Conservation (phyloP, 1,140 invertebrate genomes). For the Sarcophaga bullata region DNA sequence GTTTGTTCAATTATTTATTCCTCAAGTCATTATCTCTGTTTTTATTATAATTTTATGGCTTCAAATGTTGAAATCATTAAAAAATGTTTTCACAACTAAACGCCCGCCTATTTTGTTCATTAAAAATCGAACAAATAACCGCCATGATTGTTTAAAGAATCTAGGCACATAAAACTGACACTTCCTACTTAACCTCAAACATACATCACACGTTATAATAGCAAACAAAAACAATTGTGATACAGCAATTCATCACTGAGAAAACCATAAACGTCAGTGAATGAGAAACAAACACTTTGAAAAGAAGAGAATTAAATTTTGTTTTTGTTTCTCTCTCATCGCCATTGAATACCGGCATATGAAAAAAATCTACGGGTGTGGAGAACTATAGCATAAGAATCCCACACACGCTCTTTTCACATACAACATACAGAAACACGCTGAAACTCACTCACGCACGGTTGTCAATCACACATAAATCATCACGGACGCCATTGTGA, state of each 20-base stretch:
- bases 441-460: neutral
- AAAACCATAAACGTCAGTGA: conserved; percentile 10
- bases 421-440: neutral
- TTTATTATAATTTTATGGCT: conserved; percentile 1
- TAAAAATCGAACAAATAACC: neutral
- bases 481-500: conserved; percentile 41
- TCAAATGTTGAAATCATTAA: neutral
- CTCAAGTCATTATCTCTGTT: neutral
- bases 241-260: conserved; percentile 21
- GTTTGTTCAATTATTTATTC: too few relatives aligned
- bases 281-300: neutral
- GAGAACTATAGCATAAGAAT: neutral
- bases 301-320: neutral
- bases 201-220: neutral
- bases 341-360: neutral
- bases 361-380: neutral
- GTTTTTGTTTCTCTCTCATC: neutral
- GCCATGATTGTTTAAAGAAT: conserved; percentile 25
- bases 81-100: neutral
- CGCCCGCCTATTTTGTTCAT: conserved; percentile 12
- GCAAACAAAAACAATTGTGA: neutral
- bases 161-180: conserved; percentile 21
- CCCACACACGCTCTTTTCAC: neutral
- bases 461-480: conserved; percentile 43
- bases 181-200: conserved; percentile 34